These are phyloP conservation scores for Anseranas semipalmata DNA, from an alignment of 2,113 vertebrate genomes.

Conservation along the genomic window DNA sequence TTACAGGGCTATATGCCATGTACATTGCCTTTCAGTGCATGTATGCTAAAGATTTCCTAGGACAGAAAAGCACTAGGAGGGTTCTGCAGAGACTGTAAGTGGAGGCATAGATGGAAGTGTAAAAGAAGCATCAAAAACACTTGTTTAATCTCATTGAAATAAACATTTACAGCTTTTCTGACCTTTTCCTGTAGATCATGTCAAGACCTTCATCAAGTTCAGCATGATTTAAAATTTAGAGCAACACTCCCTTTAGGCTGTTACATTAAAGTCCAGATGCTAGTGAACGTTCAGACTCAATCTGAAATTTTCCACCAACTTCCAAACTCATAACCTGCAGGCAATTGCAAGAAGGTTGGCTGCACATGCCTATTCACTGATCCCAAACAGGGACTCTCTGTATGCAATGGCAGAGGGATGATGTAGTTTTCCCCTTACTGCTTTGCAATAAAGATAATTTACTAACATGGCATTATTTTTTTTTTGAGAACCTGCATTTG, in stretches of 20 bases:
- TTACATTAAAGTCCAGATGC: slow-evolving; percentile 65
- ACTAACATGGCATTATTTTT: background rate
- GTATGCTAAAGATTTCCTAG: background rate
- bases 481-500: background rate
- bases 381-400: background rate
- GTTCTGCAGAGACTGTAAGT: slow-evolving; percentile 2
- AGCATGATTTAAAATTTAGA: slow-evolving; percentile 64
- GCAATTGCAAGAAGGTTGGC: slow-evolving; percentile 75
- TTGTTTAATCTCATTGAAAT: slow-evolving; percentile 50
- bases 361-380: background rate
- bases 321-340: slow-evolving; percentile 47
- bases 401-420: background rate
- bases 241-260: slow-evolving; percentile 66
- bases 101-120: background rate
- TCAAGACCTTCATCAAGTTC: slow-evolving; percentile 72
- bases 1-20: background rate
- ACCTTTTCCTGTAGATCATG: slow-evolving; percentile 74
- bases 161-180: slow-evolving; percentile 73
- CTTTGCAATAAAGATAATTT: slow-evolving; percentile 9
- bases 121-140: slow-evolving; percentile 39
- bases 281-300: slow-evolving; percentile 23
- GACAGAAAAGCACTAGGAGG: slow-evolving; percentile 31
- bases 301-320: slow-evolving; percentile 57
- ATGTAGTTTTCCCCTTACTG: background rate
- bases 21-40: background rate